Base-by-base conservation (phyloP, 64 coral and sea anemone genomes). In the Montipora foliosa region DNA sequence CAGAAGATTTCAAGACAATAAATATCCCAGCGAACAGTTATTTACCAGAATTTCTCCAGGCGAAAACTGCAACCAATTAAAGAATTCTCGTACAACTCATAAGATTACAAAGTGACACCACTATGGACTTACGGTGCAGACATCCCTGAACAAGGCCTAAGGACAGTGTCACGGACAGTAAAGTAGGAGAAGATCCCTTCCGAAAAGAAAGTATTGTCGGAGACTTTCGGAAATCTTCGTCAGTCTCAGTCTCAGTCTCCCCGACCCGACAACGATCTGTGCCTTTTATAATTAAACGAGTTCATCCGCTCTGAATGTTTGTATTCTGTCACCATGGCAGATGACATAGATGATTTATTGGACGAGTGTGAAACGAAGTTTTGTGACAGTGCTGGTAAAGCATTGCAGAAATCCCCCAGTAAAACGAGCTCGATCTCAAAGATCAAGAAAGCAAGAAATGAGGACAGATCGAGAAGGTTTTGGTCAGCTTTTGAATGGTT, bases 361-460 rank as follows among this genome's bases (percentile, higher is more conserved):
- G 98, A 99, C 83, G 98, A 99, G 87, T 95, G 91, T 29, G 98
- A 99, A 87, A 94, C 84, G 44, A 98, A 94, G 17, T 98, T 94
- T 77, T 98, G 77, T 57, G 88, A 69, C 44, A 86, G 46, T 50
- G 47, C 62, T 48, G 82, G 93, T 22, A 88, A 87, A 46, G 6
- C 78, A 4, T 19, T 53, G 0, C 93, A 95, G 83, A 61, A 90
- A 75, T 16, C 76, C 5, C 48, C 53, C 9, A 94, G 14, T 80
- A 74, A 96, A 76, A 94, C 25, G 19, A 72, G 50, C 67, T 58
- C 95, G 14, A 74, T 44, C 44, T 62, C 82, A 4, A 71, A 49
- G 47, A 37, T 37, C 37, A 86, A 86, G 45, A n/a, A 44, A n/a
- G 12, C 82, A 4, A 69, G 66, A 51, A 70, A 86, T 19, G 44